These are phyloP conservation scores for Alfaro cultratus DNA, from an alignment of 2,797 vertebrate genomes.

Conservation along the genomic window DNA sequence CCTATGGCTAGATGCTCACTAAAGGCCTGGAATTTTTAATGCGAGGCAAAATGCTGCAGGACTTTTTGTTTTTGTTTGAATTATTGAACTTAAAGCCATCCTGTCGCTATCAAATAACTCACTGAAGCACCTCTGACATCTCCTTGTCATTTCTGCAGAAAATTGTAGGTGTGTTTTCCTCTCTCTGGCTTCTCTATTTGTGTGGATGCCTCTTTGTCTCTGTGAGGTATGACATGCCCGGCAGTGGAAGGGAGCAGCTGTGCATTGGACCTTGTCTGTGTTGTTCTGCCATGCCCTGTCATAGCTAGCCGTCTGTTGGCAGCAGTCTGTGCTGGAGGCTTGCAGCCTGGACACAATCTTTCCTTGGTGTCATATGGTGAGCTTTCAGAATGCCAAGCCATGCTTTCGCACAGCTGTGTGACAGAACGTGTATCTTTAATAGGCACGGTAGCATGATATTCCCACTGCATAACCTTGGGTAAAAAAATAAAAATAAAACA, in stretches of 20 bases:
- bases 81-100: constrained; percentile 42
- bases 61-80: constrained; percentile 31
- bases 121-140: constrained; percentile 22
- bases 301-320: constrained; percentile 76
- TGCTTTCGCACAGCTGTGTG: constrained; percentile 69
- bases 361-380: constrained; percentile 72
- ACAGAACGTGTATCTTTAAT: constrained; percentile 53
- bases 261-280: constrained; percentile 76
- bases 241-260: constrained; percentile 77
- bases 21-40: constrained; percentile 42
- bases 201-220: constrained; percentile 63
- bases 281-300: constrained; percentile 76
- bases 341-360: constrained; percentile 64
- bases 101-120: constrained; percentile 32
- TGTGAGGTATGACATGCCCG: constrained; percentile 70
- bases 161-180: constrained; percentile 50
- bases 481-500: neutral
- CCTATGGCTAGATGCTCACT: constrained; percentile 44
- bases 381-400: constrained; percentile 62
- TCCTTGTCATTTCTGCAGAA: constrained; percentile 25
- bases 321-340: constrained; percentile 68
- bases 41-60: constrained; percentile 23
- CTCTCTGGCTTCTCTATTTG: constrained; percentile 32
- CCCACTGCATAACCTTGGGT: neutral
- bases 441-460: neutral